phyloP scores from a whole-genome alignment of 1,140 invertebrate species.

The Pseudoatta argentina region DNA sequence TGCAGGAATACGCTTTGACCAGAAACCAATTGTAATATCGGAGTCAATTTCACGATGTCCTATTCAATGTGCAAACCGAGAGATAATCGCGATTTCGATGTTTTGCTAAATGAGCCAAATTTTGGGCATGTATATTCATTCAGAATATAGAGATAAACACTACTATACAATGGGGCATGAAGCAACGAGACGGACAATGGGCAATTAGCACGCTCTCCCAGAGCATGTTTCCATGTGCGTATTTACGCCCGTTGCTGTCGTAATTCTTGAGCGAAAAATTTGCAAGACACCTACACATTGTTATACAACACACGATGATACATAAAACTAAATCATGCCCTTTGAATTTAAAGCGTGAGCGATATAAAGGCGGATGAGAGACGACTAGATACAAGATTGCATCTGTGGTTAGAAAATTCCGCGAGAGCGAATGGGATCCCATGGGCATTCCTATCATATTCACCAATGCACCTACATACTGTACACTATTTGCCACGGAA shows the following conservation, averaged over 20 bases:
- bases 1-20: conserved; percentile 10
- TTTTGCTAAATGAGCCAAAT: conserved; percentile 58
- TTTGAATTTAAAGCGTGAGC: conserved; percentile 55
- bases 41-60: conserved; percentile 42
- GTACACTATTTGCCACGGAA: conserved; percentile 19
- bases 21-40: conserved; percentile 36
- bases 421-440: conserved; percentile 34
- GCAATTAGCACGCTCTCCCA: conserved; percentile 39
- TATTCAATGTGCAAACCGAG: conserved; percentile 18
- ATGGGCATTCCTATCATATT: conserved; percentile 47
- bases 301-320: conserved; percentile 36
- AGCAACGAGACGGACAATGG: conserved; percentile 49
- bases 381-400: conserved; percentile 62
- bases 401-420: conserved; percentile 61
- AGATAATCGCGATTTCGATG: conserved; percentile 40
- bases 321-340: conserved; percentile 27
- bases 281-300: background rate
- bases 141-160: conserved; percentile 47
- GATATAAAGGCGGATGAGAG: conserved; percentile 41
- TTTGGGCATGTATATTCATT: conserved; percentile 42
- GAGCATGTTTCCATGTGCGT: background rate
- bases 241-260: background rate
- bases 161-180: conserved; percentile 30
- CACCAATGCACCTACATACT: background rate
- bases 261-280: conserved; percentile 41